Evolutionary conservation across 2,797 vertebrate species (phyloP).

Genomic region (Rousettus madagascariensis): DNA sequence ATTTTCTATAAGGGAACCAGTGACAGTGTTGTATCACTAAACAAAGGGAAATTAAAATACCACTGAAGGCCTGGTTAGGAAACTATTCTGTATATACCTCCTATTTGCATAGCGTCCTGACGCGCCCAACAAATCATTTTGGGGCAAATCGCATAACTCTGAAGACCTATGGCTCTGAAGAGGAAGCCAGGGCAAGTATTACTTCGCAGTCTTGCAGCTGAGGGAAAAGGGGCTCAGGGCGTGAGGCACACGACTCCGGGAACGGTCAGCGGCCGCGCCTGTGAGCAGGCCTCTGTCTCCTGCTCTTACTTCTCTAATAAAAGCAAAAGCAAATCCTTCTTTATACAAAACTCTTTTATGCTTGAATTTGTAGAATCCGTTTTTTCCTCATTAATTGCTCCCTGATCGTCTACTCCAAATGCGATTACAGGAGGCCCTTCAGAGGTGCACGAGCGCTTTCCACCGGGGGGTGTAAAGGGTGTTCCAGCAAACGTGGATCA

Average conservation of each 20-base stretch:
- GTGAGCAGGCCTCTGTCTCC: background rate
- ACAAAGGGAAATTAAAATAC: background rate
- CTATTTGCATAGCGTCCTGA: rapidly evolving
- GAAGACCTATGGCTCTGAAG: background rate
- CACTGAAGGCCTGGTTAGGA: background rate
- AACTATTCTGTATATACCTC: background rate
- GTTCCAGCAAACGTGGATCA: rapidly evolving
- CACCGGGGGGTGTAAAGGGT: rapidly evolving
- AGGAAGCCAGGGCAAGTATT: background rate
- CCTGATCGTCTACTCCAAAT: background rate
- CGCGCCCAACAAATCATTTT: background rate
- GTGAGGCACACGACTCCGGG: background rate
- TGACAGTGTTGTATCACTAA: background rate
- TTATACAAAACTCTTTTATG: background rate
- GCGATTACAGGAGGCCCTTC: background rate
- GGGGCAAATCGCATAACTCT: background rate
- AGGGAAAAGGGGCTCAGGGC: too few species aligned
- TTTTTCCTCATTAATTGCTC: background rate
- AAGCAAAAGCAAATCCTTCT: background rate
- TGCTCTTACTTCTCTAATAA: background rate
- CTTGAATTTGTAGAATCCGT: background rate
- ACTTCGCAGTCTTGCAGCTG: rapidly evolving
- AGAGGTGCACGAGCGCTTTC: background rate
- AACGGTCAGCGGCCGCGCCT: background rate
- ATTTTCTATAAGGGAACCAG: background rate